Percentiles rank a stretch among this genome's conserved stretches.
phyloP scores from a whole-genome alignment of 2,888 invertebrate species.

The Acronicta psi region DNA sequence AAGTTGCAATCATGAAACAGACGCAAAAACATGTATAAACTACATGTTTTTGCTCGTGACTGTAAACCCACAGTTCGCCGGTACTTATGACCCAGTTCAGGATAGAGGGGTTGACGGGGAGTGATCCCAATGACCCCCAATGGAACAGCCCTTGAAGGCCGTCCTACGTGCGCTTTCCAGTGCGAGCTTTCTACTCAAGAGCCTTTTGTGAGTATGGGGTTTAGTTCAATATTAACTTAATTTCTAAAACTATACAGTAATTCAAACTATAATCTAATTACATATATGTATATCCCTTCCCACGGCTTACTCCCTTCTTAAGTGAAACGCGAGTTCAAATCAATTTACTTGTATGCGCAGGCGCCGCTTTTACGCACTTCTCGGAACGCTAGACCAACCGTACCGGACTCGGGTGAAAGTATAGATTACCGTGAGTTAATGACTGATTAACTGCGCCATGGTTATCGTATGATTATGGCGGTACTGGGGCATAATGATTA shows the following conservation, averaged over 20 bases:
- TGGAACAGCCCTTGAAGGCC: too few species aligned
- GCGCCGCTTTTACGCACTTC: slow-evolving; percentile 50
- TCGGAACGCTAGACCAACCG: slow-evolving; percentile 28
- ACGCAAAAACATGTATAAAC: too few species aligned
- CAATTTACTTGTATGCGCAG: slow-evolving; percentile 41
- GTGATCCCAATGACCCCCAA: too few species aligned
- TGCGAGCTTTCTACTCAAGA: too few species aligned
- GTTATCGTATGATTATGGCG: slow-evolving; percentile 23
- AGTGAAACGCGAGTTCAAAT: slow-evolving; percentile 44
- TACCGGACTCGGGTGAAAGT: slow-evolving; percentile 40
- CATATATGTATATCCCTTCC: slow-evolving; percentile 27
- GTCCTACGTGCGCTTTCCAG: too few species aligned
- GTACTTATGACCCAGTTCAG: too few species aligned
- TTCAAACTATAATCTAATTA: slow-evolving; percentile 10
- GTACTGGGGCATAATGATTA: slow-evolving; percentile 25
- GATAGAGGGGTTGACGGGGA: too few species aligned
- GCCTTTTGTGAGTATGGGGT: too few species aligned
- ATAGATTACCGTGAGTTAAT: slow-evolving; percentile 8
- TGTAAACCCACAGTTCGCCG: too few species aligned
- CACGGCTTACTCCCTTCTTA: slow-evolving; percentile 14
- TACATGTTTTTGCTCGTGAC: too few species aligned
- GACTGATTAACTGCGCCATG: slow-evolving; percentile 23
- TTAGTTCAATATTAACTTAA: too few species aligned
- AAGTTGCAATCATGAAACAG: too few species aligned
- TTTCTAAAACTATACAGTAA: not conserved